phyloP scores from a whole-genome alignment of 2,113 vertebrate genomes.

The Orientallactaga bullata region DNA sequence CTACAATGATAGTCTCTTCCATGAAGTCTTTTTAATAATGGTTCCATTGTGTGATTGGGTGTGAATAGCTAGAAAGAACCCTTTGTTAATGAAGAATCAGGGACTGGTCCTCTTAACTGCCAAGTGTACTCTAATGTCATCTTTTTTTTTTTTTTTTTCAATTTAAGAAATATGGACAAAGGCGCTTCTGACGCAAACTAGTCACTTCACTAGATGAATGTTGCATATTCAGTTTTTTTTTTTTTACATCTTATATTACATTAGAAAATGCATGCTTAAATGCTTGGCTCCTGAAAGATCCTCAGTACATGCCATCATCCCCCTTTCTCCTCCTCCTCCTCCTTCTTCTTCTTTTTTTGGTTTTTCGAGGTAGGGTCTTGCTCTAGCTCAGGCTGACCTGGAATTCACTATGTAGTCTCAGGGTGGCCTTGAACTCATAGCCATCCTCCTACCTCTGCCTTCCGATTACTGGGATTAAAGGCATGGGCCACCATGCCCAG shows the following conservation, averaged over 20 bases:
- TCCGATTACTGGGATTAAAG: too few relatives aligned
- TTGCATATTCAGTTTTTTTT: neutral
- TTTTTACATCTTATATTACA: slow-evolving; percentile 18
- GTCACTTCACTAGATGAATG: neutral
- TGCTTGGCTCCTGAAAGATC: neutral
- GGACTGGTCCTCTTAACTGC: slow-evolving; percentile 7
- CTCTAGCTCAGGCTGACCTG: too few relatives aligned
- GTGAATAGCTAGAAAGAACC: slow-evolving; percentile 23
- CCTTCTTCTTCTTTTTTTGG: too few relatives aligned
- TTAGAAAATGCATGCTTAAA: neutral
- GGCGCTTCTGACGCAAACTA: neutral
- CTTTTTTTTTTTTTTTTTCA: slow-evolving; percentile 60
- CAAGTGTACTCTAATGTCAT: neutral
- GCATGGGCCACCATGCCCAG: too few relatives aligned
- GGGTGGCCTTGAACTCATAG: too few relatives aligned
- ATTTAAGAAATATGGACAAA: slow-evolving; percentile 34
- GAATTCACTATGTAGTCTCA: too few relatives aligned
- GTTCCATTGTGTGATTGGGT: slow-evolving; percentile 53
- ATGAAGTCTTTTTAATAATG: slow-evolving; percentile 52
- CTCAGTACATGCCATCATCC: neutral
- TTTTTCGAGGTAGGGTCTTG: too few relatives aligned
- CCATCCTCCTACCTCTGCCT: too few relatives aligned
- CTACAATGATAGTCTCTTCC: neutral
- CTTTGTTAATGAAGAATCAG: slow-evolving; percentile 54
- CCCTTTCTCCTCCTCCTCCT: too few relatives aligned